Base-by-base conservation (phyloP, 2,113 vertebrate species). In the Trogon melanurus region DNA sequence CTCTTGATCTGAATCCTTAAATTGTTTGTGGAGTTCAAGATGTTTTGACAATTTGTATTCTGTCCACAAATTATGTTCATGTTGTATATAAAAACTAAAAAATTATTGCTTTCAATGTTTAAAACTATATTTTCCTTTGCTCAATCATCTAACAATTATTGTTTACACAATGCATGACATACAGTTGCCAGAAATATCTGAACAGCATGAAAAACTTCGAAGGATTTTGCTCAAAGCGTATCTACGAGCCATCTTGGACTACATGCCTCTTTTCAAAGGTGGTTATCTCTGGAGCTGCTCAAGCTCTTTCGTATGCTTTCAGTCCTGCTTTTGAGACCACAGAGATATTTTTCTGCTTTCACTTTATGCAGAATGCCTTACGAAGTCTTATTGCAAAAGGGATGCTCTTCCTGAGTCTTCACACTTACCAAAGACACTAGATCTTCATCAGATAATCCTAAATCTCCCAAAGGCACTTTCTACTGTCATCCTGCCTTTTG, bases 261-360 rank as follows among this genome's bases (percentile, higher is more conserved):
- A 64, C 0, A 0, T 64, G 38, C 21, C 6, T 61, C 8, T 60
- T 72, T 36, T 45, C 16, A 88, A 19, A n/a, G 4, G 16, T 60
- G n/a, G 5, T 38, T 66, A 5, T 58, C 21, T 84, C 44, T 79
- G 60, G 57, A 92, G 38, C 67, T 83, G 44, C 30, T 80, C n/a
- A 71, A 72, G 38, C 11, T 81, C 72, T 89, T 87, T 67, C 26
- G 5, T 16, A 4, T 66, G 20, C 65, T 90, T 80, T 50, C 54
- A 86, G 36, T 45, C 14, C 30, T 88, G 16, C 27, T 51, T 81
- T 85, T 3, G 1, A 65, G 48, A 67, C 26, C 0, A 1, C 47
- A 44, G 38, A 62, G 41, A 44, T 9, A 38, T 16, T n/a, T 70
- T 85, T 41, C 56, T 78, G 38, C 71, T 61, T 76, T 72, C 45